A percentile compares a stretch with the other conserved stretches of the same genome.
These are phyloP conservation scores for Aspidoscelis tigris DNA, from an alignment of 2,113 vertebrate genomes.

Conservation along the genomic window DNA sequence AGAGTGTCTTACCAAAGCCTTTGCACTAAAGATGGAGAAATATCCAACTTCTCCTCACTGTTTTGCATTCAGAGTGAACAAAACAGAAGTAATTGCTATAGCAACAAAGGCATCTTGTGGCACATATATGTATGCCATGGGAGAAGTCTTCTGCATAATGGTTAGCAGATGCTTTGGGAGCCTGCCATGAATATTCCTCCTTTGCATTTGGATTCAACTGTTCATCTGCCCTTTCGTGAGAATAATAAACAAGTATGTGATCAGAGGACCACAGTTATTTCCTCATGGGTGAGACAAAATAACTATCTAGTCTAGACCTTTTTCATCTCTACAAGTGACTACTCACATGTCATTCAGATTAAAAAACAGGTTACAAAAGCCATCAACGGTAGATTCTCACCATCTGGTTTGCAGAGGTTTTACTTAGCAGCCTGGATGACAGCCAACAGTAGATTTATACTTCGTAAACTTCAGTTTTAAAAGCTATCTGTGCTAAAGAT, in stretches of 20 bases:
- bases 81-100: conserved; percentile 21
- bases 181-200: conserved; percentile 17
- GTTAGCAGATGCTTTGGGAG: conserved; percentile 34
- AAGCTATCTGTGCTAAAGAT: not conserved
- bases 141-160: conserved; percentile 27
- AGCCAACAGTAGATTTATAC: not conserved
- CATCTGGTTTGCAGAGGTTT: not conserved
- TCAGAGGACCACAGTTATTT: not conserved
- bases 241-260: conserved; percentile 9
- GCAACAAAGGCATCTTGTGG: conserved; percentile 30
- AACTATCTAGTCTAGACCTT: not conserved
- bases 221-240: conserved; percentile 12
- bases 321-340: not conserved
- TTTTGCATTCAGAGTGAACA: conserved; percentile 9
- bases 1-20: not conserved
- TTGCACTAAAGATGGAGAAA: not conserved
- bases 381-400: not conserved
- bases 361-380: not conserved
- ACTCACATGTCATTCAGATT: not conserved
- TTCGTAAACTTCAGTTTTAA: not conserved
- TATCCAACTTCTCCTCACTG: not conserved
- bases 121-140: conserved; percentile 2
- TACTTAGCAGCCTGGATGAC: not conserved
- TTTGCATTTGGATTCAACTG: not conserved
- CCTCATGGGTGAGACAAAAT: not conserved